Conservation (phyloP, 1,140 invertebrate species). For the Hylyphantes graminicola region DNA sequence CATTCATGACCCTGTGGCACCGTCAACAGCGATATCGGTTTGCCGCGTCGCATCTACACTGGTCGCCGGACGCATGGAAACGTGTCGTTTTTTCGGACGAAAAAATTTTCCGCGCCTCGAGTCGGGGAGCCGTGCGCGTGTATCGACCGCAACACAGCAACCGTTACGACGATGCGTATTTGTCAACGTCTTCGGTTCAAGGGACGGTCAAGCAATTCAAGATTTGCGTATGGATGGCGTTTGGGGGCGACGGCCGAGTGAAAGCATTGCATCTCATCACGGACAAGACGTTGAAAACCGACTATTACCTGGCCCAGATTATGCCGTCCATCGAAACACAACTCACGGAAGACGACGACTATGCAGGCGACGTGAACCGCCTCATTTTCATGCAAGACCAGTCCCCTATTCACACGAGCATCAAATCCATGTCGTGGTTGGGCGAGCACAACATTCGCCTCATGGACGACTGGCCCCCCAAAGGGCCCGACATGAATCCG, state of each 20-base stretch:
- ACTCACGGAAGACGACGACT: too few species aligned
- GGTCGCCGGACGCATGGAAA: not conserved
- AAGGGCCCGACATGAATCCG: too few species aligned
- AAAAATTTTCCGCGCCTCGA: not conserved
- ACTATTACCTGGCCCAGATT: not conserved
- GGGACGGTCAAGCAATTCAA: not conserved
- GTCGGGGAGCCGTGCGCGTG: not conserved
- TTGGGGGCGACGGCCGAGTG: not conserved
- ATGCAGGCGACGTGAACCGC: too few species aligned
- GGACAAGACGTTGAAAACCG: not conserved
- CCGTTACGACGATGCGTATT: not conserved
- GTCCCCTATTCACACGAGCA: slow-evolving; percentile 27
- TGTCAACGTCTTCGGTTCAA: not conserved
- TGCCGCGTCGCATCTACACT: not conserved
- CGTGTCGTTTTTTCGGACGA: slow-evolving; percentile 21
- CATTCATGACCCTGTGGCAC: not conserved
- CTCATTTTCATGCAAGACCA: slow-evolving; percentile 40
- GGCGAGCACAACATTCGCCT: not conserved
- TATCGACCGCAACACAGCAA: not conserved
- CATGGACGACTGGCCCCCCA: slow-evolving; percentile 21
- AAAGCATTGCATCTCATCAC: not conserved
- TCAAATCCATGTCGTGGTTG: too few species aligned
- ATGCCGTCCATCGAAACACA: not conserved
- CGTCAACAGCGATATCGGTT: not conserved
- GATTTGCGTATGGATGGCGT: not conserved